These are phyloP conservation scores for Melieria picta DNA, from an alignment of 2,888 invertebrate genomes.

Conservation along the genomic window DNA sequence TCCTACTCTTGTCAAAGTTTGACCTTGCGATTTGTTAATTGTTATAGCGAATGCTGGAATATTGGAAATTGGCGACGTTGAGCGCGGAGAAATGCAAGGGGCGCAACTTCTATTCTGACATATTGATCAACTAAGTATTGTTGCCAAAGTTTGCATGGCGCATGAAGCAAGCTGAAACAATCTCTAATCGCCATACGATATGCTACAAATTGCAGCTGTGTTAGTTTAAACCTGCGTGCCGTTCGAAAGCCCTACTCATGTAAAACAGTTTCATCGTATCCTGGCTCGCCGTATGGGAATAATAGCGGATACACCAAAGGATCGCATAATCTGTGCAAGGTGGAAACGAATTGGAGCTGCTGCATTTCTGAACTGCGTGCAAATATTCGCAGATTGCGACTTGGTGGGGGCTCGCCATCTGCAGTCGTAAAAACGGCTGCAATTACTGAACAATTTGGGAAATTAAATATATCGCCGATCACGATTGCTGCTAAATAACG, in stretches of 20 bases:
- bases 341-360: slow-evolving; percentile 3
- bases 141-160: slow-evolving; percentile 15
- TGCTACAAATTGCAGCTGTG: slow-evolving; percentile 15
- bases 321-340: slow-evolving; percentile 14
- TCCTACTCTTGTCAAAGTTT: too few species aligned
- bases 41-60: too few species aligned
- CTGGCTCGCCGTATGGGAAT: slow-evolving; percentile 19
- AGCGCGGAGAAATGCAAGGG: too few species aligned
- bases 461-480: slow-evolving; percentile 13
- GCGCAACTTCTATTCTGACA: too few species aligned
- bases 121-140: slow-evolving; percentile 10
- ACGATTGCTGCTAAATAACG: slow-evolving; percentile 6
- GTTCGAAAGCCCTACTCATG: slow-evolving; percentile 18
- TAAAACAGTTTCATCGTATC: slow-evolving; percentile 17
- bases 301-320: slow-evolving; percentile 28
- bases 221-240: slow-evolving; percentile 18
- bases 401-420: slow-evolving; percentile 18
- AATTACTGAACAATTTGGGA: slow-evolving; percentile 20
- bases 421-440: slow-evolving; percentile 19
- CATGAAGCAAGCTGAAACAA: slow-evolving; percentile 16
- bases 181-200: slow-evolving; percentile 17
- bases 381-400: slow-evolving; percentile 24
- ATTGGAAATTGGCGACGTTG: too few species aligned
- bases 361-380: slow-evolving; percentile 12
- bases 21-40: too few species aligned